phyloP scores from a whole-genome alignment of 1,140 invertebrate species.

The Phortica variegata region DNA sequence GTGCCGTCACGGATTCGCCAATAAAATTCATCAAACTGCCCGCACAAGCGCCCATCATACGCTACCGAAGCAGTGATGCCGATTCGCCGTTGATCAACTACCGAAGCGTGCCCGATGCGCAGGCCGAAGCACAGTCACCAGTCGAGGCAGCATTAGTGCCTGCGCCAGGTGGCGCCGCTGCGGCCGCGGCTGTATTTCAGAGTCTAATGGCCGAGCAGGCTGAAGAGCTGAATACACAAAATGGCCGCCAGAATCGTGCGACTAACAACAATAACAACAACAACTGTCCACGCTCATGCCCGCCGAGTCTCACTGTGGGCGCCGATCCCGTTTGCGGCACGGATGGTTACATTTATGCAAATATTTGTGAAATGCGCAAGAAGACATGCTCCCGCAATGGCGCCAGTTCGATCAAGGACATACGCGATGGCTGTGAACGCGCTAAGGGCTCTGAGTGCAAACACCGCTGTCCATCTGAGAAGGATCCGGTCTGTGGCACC shows the following conservation, averaged over 20 bases:
- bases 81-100: constrained; percentile 45
- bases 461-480: constrained; percentile 77
- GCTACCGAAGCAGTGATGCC: constrained; percentile 44
- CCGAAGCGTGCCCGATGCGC: constrained; percentile 28
- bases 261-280: constrained; percentile 43
- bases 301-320: constrained; percentile 63
- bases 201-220: constrained; percentile 34
- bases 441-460: constrained; percentile 71
- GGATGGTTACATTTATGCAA: constrained; percentile 84
- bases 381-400: constrained; percentile 87
- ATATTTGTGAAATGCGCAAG: constrained; percentile 87
- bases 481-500: constrained; percentile 86
- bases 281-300: constrained; percentile 76
- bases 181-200: constrained; percentile 33
- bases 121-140: constrained; percentile 11
- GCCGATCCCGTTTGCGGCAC: constrained; percentile 85
- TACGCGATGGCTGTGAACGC: constrained; percentile 66
- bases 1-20: constrained; percentile 46
- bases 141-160: constrained; percentile 17
- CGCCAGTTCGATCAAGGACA: constrained; percentile 55
- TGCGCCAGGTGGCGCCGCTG: constrained; percentile 36
- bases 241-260: constrained; percentile 38
- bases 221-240: constrained; percentile 29
- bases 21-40: constrained; percentile 50
- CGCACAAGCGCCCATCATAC: constrained; percentile 46